Evolutionary conservation across 1,140 invertebrate species (phyloP).

Genomic region (Tribolium madens): DNA sequence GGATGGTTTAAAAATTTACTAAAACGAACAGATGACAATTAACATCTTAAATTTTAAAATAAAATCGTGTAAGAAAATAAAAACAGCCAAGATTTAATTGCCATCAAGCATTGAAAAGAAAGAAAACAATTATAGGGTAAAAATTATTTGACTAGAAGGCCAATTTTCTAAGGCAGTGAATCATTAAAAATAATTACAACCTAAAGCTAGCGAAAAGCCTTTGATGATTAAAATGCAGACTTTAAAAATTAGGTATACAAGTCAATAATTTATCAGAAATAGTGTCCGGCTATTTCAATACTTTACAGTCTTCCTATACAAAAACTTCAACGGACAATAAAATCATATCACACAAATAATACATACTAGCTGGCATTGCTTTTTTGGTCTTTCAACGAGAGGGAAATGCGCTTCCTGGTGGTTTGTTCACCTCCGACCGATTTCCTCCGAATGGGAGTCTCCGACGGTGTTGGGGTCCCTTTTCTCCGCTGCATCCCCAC

Average conservation of each 20-base stretch:
- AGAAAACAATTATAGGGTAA: conserved; percentile 16
- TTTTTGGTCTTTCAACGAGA: conserved; percentile 57
- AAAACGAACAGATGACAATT: neutral
- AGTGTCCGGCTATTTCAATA: neutral
- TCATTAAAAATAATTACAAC: conserved; percentile 17
- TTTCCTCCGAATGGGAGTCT: conserved; percentile 53
- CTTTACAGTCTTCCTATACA: conserved; percentile 36
- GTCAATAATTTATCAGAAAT: conserved; percentile 33
- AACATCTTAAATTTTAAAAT: neutral
- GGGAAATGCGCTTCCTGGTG: conserved; percentile 56
- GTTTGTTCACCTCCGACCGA: conserved; percentile 49
- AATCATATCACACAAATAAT: conserved; percentile 35
- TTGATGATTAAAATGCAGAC: conserved; percentile 13
- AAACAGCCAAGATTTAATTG: neutral
- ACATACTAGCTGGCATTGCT: conserved; percentile 44
- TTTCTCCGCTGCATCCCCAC: conserved; percentile 60
- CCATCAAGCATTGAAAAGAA: neutral
- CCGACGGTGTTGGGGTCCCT: conserved; percentile 58
- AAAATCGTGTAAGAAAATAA: neutral
- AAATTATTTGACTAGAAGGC: conserved; percentile 46
- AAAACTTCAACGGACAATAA: conserved; percentile 19
- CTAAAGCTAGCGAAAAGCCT: conserved; percentile 1
- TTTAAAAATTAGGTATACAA: conserved; percentile 30
- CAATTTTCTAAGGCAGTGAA: conserved; percentile 46
- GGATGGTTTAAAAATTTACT: neutral